Evolutionary conservation across 1,140 invertebrate species (phyloP), one percentile per base, ranked within the genome.

Genomic region (Pemphigus obesinymphae): DNA sequence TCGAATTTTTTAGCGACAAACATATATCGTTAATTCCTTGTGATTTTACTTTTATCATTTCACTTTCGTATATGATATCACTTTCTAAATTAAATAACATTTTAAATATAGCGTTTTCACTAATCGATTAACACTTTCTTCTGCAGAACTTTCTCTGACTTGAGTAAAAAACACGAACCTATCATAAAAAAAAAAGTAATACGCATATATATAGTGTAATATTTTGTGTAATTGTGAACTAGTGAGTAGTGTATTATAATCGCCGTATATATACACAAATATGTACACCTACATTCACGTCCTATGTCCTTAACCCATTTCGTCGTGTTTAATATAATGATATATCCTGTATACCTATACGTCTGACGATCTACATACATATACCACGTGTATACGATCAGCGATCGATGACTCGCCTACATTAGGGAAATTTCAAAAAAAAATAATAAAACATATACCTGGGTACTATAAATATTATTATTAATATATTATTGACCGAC

Each of bases 81-180:
- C 76, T 80, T 80, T 80, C 76, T 80, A 80, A 80, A 80, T 80
- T 80, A 80, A 80, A 80, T 80, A 80, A 80, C 76, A 80, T 80
- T 80, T 61, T 80, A 45, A 63, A 61, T 63, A 80, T 80, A 61
- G 23, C 53, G 76, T 80, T 80, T 80, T 80, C 76, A 80, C 76
- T 80, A 80, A 80, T 80, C 76, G 76, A 61, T 80, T 80, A 58
- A 58, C 76, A 80, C 76, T 80, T 80, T 80, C 76, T 80, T 80
- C 76, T 80, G 76, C 37, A 61, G 75, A 80, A 80, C 76, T 80
- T 80, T 80, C 76, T 80, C 76, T n/a, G 40, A 50, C 70, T 73
- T 50, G 45, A 63, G 75, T 78, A 58, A 55, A 78, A 78, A 78
- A 78, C 75, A 37, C 29, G 53, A 75, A 78, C 50, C 75, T 26